Evolutionary conservation across 1,140 invertebrate genomes (phyloP).

Genomic region (Sweltsa coloradensis): DNA sequence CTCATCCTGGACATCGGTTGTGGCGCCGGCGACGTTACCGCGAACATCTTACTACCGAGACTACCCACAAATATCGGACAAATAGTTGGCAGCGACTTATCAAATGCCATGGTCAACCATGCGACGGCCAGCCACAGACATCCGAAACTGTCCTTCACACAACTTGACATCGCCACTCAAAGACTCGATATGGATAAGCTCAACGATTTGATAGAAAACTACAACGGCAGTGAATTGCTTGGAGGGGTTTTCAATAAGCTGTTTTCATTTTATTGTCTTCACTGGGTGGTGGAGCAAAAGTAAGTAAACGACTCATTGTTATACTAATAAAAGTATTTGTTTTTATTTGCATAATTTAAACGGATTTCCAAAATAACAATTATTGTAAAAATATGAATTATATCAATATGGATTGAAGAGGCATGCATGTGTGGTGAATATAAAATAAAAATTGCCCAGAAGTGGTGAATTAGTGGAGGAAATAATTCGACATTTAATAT

Average conservation of each 20-base stretch:
- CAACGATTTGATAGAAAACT: too few species aligned
- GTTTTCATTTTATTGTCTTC: slow-evolving; percentile 70
- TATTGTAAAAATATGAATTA: too few species aligned
- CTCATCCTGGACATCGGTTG: slow-evolving; percentile 58
- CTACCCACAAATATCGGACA: slow-evolving; percentile 31
- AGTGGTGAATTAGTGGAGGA: too few species aligned
- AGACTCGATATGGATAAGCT: slow-evolving; percentile 26
- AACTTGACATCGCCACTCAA: slow-evolving; percentile 47
- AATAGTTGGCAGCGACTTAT: slow-evolving; percentile 26
- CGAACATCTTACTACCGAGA: slow-evolving; percentile 47
- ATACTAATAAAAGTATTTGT: too few species aligned
- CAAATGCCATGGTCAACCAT: slow-evolving; percentile 26
- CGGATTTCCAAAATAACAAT: too few species aligned
- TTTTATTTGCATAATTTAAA: too few species aligned
- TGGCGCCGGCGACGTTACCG: slow-evolving; percentile 61
- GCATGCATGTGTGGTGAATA: too few species aligned
- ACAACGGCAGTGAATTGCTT: too few species aligned
- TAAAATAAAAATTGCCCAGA: too few species aligned
- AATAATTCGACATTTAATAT: too few species aligned
- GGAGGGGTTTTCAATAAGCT: slow-evolving; percentile 49
- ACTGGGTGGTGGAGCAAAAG: slow-evolving; percentile 66
- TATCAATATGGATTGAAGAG: too few species aligned
- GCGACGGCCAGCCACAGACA: slow-evolving; percentile 22
- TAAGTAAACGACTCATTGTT: slow-evolving; percentile 33
- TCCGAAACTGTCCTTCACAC: slow-evolving; percentile 35